Evolutionary conservation across 2,113 vertebrate species (phyloP).

Genomic region (Xiphorhynchus elegans): DNA sequence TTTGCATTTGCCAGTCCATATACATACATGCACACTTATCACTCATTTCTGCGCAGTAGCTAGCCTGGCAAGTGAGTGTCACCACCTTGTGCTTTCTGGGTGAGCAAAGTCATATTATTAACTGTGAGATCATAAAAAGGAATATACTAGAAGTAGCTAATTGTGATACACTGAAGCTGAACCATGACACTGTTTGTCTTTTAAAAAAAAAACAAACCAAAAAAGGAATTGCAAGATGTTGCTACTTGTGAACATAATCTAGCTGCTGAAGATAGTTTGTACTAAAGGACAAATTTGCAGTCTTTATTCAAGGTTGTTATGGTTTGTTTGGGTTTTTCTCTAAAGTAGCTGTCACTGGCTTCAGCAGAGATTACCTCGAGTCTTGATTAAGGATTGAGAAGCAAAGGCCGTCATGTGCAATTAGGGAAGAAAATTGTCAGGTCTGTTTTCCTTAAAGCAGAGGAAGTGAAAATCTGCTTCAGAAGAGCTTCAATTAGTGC

Average conservation of each 20-base stretch:
- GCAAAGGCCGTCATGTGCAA: not conserved
- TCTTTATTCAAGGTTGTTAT: not conserved
- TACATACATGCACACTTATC: rapidly evolving
- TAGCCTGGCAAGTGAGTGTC: not conserved
- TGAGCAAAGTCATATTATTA: not conserved
- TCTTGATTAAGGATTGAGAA: not conserved
- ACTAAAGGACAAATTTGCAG: not conserved
- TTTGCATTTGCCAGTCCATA: not conserved
- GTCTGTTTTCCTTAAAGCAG: constrained; percentile 21
- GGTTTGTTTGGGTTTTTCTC: not conserved
- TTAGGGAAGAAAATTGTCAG: not conserved
- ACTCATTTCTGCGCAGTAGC: not conserved
- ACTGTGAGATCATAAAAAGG: not conserved
- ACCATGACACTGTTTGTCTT: not conserved
- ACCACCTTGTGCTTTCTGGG: not conserved
- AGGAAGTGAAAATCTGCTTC: not conserved
- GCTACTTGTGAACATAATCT: not conserved
- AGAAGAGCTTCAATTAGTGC: constrained; percentile 26
- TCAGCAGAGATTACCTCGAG: not conserved
- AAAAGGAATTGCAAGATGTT: not conserved
- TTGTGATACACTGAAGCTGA: not conserved
- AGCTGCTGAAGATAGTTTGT: not conserved
- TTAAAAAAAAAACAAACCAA: too few relatives aligned
- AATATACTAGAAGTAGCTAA: not conserved
- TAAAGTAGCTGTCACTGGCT: not conserved